Evolutionary conservation across 2,888 invertebrate species (phyloP).

Genomic region (Tenthredo distinguenda): DNA sequence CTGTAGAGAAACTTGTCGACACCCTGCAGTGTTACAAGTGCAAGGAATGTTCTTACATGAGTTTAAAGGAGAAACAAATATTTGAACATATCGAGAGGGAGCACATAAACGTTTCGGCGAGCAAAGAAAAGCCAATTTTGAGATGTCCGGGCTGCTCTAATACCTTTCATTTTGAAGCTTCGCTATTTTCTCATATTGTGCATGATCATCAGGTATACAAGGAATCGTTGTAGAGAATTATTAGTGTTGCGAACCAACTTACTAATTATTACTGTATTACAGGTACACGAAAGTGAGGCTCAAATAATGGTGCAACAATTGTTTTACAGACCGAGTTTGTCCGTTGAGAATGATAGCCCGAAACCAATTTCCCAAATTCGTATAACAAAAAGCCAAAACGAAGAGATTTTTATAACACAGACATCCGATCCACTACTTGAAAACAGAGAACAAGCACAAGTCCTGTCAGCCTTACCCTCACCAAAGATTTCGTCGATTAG

Average conservation of each 20-base stretch:
- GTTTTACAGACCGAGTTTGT: conserved; percentile 10
- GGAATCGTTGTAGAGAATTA: conserved; percentile 72
- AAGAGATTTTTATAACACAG: conserved; percentile 22
- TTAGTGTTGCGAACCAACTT: conserved; percentile 77
- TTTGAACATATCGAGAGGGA: conserved; percentile 80
- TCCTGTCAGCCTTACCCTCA: not conserved
- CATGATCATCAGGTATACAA: conserved; percentile 85
- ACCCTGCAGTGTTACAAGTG: conserved; percentile 81
- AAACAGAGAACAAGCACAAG: not conserved
- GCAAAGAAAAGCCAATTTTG: conserved; percentile 81
- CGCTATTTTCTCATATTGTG: conserved; percentile 83
- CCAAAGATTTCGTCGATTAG: not conserved
- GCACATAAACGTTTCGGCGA: conserved; percentile 79
- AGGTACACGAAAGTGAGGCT: conserved; percentile 53
- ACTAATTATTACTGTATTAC: conserved; percentile 63
- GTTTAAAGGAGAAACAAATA: conserved; percentile 80
- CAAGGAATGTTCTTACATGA: conserved; percentile 81
- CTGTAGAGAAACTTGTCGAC: conserved; percentile 78
- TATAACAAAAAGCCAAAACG: conserved; percentile 19
- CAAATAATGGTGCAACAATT: conserved; percentile 51
- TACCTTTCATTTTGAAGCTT: conserved; percentile 83
- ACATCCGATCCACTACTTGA: not conserved
- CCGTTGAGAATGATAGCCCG: not conserved
- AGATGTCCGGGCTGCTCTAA: conserved; percentile 86
- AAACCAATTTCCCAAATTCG: conserved; percentile 43